These are phyloP conservation scores for Cryptocheilus praepositus DNA, from an alignment of 2,888 invertebrate species.

Conservation along the genomic window DNA sequence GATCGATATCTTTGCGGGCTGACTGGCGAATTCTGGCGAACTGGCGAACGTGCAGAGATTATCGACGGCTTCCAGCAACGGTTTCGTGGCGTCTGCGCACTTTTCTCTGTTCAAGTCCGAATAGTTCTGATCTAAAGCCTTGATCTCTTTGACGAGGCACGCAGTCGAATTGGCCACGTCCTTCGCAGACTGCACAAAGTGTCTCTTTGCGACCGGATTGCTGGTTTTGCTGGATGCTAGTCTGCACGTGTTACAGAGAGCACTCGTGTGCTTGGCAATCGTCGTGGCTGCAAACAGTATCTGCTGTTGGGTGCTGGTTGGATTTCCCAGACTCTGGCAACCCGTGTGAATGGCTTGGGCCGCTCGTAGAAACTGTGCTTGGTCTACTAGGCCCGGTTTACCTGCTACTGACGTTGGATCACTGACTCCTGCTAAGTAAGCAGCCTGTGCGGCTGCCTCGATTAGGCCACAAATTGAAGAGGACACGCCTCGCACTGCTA, in stretches of 20 bases:
- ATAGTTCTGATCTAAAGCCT: conserved; percentile 90
- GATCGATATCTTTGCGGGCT: conserved; percentile 92
- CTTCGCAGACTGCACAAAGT: conserved; percentile 98
- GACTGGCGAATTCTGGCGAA: conserved; percentile 93
- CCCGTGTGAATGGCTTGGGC: conserved; percentile 93
- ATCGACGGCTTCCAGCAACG: conserved; percentile 92
- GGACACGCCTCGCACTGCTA: conserved; percentile 89
- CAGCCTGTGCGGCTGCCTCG: conserved; percentile 95
- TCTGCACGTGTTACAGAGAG: conserved; percentile 96
- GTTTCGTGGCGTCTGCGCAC: conserved; percentile 87
- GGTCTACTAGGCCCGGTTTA: conserved; percentile 91
- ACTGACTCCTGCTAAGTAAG: conserved; percentile 95
- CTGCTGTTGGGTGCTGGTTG: conserved; percentile 85
- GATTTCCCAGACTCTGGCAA: conserved; percentile 85
- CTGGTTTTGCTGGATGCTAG: conserved; percentile 92
- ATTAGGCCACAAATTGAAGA: conserved; percentile 92
- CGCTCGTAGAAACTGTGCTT: conserved; percentile 90
- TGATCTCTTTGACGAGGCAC: conserved; percentile 94
- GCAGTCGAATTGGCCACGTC: conserved; percentile 98
- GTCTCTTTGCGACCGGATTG: conserved; percentile 94
- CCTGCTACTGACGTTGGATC: conserved; percentile 94
- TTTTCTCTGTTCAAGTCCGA: conserved; percentile 84
- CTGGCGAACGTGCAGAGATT: conserved; percentile 92
- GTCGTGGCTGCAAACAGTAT: conserved; percentile 93
- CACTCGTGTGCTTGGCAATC: conserved; percentile 96